phyloP scores from a whole-genome alignment of 2,888 invertebrate species.

The Drosophila kuntzei region DNA sequence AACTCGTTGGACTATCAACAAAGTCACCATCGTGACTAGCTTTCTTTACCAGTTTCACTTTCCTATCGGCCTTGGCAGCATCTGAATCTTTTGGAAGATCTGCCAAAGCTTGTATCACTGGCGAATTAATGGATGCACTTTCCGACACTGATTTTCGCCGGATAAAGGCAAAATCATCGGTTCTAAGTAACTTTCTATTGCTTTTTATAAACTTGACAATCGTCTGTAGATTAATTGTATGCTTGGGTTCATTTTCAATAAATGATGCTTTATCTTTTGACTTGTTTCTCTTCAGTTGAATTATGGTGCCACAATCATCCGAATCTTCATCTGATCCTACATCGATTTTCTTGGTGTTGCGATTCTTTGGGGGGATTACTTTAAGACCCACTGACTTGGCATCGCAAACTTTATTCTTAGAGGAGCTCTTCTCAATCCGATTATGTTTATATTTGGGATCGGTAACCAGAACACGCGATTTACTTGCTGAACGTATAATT shows the following conservation, averaged over 20 bases:
- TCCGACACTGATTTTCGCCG: constrained; percentile 81
- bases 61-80: constrained; percentile 68
- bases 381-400: constrained; percentile 28
- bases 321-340: constrained; percentile 55
- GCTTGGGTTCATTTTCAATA: constrained; percentile 37
- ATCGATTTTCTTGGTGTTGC: constrained; percentile 74
- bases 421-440: constrained; percentile 71
- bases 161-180: constrained; percentile 80
- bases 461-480: constrained; percentile 81
- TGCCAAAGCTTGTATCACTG: constrained; percentile 55
- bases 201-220: constrained; percentile 82
- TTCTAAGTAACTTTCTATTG: constrained; percentile 77
- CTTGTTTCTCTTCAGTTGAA: constrained; percentile 42
- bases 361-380: constrained; percentile 53
- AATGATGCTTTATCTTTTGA: constrained; percentile 40
- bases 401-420: constrained; percentile 80
- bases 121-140: constrained; percentile 65
- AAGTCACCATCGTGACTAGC: constrained; percentile 56
- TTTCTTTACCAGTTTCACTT: constrained; percentile 77
- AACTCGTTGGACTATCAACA: constrained; percentile 48
- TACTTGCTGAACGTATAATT: constrained; percentile 50
- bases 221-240: constrained; percentile 80
- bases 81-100: constrained; percentile 64
- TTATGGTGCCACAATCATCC: constrained; percentile 13
- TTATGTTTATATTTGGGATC: constrained; percentile 84